Base-by-base conservation (phyloP, 1,140 invertebrate genomes). In the Spodoptera litura region DNA sequence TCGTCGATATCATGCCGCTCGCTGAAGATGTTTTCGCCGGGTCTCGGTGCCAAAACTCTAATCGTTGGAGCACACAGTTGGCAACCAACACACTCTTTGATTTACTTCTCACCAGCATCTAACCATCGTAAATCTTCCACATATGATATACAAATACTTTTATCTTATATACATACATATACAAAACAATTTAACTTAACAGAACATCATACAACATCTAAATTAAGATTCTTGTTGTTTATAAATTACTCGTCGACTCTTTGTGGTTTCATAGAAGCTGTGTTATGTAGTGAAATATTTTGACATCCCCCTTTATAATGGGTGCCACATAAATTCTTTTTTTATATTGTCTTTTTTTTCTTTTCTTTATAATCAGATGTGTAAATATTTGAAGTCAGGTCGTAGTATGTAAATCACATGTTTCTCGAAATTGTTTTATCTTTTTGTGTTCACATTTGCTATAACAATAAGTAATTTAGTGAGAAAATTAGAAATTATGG, bases 41-140 rank as follows among this genome's bases (percentile, higher is more conserved):
- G 71, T 81, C 71, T 35, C 85, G 81, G 86, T 92, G 91, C 90
- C 92, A 93, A 91, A 88, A 84, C 86, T 88, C 81, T 89, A 88
- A 91, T 91, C 88, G 84, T 78, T 64, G 73, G 68, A 78, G 80
- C 74, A 82, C 85, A 79, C 83, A 85, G 79, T 93, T 94, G 92
- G 92, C 92, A 93, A 75, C 84, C 82, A 86, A 81, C 85, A 76
- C 70, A 66, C 79, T 77, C 85, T 92, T 89, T 94, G 91, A 94
- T 94, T 93, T 94, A 93, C 87, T 89, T 91, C 90, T 91, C 90
- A 93, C 87, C 90, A 92, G 87, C 85, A 86, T 85, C 85, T 88
- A 87, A 86, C 86, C 82, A 85, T 87, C 82, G 88, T 91, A 91
- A 86, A 89, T 91, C 87, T 84, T 76, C 81, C 76, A 70, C 81